Base-by-base conservation (phyloP, 92 coral and sea anemone genomes). In the Diadumene lineata region DNA sequence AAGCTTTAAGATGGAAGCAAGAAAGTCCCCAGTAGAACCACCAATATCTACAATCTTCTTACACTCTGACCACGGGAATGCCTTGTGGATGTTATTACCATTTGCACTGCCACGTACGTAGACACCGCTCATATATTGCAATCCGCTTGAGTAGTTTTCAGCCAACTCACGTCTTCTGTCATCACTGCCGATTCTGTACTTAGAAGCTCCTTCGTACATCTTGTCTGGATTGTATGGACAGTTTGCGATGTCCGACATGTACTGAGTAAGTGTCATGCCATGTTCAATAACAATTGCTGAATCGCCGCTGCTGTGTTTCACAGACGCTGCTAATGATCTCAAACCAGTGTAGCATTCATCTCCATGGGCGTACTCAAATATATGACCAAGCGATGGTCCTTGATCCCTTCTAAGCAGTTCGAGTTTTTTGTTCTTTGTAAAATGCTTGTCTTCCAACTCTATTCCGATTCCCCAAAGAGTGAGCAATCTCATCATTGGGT, bases 321-420 rank as follows among this genome's bases (percentile, higher is more conserved):
- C 64, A 55, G 75, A 79, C 34, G 46, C 68, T 50, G 86, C 81
- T 29, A 81, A 30, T 10, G 70, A 65, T 44, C 77, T 50, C 87
- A 82, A 76, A 27, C 78, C 78, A 34, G 62, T 11, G 72, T 75
- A 75, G 58, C 68, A 2, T 56, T 82, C 87, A 27, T 82, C 87
- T 34, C 87, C 76, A 43, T 43, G 60, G 25, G 46, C 69, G 60
- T 76, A 76, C 10, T 50, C 34, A 21, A 76, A 76, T 34, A 82
- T 58, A 58, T 77, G 71, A 7, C 87, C 87, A 30, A 82, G 75
- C 76, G 82, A 68, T n/a, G 83, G 87, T 43, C 78, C 82, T 60
- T 56, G 60, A 74, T 76, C 82, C 23, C 83, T 50, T 28, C 87
- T 76, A 30, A 82, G 77, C 74, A 82, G 21, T 51, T 82, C 82